Conservation (phyloP, 2,113 vertebrate genomes). For the Nibea albiflora region DNA sequence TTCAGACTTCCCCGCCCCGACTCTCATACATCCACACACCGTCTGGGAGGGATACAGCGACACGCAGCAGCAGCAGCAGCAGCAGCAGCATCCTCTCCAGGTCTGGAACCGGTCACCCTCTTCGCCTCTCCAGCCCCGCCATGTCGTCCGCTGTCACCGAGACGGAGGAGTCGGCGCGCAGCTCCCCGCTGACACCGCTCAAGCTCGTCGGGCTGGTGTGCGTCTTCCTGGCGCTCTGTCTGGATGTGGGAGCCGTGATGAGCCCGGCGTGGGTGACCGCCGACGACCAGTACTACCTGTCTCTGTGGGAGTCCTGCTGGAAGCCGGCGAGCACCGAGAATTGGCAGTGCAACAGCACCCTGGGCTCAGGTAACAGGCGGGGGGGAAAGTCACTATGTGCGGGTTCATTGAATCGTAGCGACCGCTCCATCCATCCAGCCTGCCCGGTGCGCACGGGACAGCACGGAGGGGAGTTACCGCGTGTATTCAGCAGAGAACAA, state of each 20-base stretch:
- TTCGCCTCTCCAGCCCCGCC: slow-evolving; percentile 25
- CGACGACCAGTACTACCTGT: slow-evolving; percentile 95
- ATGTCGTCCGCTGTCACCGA: slow-evolving; percentile 93
- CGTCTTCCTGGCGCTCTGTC: slow-evolving; percentile 94
- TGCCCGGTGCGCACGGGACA: slow-evolving; percentile 1
- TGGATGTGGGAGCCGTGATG: slow-evolving; percentile 95
- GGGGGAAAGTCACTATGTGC: not conserved
- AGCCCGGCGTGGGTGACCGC: slow-evolving; percentile 98
- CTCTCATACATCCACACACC: not conserved
- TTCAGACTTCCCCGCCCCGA: not conserved
- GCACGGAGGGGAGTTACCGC: not conserved
- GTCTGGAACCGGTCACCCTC: not conserved
- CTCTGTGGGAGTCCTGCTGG: slow-evolving; percentile 97
- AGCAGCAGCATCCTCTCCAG: not conserved
- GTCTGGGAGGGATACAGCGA: not conserved
- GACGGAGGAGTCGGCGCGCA: slow-evolving; percentile 92
- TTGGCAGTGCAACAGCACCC: slow-evolving; percentile 94
- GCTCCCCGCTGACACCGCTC: slow-evolving; percentile 93
- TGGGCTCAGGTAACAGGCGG: slow-evolving; percentile 88
- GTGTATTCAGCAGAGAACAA: slow-evolving; percentile 19
- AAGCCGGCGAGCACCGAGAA: slow-evolving; percentile 87
- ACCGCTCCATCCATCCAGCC: not conserved
- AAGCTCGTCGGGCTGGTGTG: slow-evolving; percentile 96
- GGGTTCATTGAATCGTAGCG: not conserved
- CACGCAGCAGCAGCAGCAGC: not conserved